These are phyloP conservation scores for Microctonus brassicae DNA, from an alignment of 2,888 invertebrate species.

Conservation along the genomic window DNA sequence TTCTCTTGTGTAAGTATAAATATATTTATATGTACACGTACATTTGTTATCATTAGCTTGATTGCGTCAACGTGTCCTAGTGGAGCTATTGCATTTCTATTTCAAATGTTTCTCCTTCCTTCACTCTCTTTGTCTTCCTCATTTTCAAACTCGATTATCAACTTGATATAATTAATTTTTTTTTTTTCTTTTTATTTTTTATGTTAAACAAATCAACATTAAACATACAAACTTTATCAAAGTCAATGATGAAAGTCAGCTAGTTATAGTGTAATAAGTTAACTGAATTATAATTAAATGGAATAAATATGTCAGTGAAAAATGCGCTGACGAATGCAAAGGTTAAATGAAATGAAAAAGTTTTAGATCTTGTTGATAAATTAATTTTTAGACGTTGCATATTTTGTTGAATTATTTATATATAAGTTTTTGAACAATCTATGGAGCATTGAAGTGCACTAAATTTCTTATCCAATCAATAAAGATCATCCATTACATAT, in stretches of 20 bases:
- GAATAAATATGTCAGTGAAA: background rate
- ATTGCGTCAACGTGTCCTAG: conserved; percentile 10
- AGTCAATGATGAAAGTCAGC: background rate
- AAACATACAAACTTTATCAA: background rate
- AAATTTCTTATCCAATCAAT: conserved; percentile 11
- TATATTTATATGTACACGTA: no score
- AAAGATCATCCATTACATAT: conserved; percentile 36
- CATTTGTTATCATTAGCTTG: conserved; percentile 14
- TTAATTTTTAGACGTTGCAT: background rate
- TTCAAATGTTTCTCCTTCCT: background rate
- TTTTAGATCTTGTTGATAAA: conserved; percentile 7
- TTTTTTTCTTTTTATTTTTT: background rate
- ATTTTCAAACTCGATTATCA: background rate
- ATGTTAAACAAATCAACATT: background rate
- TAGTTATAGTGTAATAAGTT: background rate
- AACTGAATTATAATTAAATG: conserved; percentile 4
- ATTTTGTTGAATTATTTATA: background rate
- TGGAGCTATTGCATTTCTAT: background rate
- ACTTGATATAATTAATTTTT: background rate
- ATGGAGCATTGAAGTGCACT: conserved; percentile 19
- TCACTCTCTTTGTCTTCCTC: background rate
- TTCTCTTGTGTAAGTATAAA: conserved; percentile 77
- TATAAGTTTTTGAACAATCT: conserved; percentile 19
- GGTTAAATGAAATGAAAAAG: conserved; percentile 7
- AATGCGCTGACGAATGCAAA: conserved; percentile 1